Evolutionary conservation across 2,888 invertebrate species (phyloP).

Genomic region (Pammene aurita): DNA sequence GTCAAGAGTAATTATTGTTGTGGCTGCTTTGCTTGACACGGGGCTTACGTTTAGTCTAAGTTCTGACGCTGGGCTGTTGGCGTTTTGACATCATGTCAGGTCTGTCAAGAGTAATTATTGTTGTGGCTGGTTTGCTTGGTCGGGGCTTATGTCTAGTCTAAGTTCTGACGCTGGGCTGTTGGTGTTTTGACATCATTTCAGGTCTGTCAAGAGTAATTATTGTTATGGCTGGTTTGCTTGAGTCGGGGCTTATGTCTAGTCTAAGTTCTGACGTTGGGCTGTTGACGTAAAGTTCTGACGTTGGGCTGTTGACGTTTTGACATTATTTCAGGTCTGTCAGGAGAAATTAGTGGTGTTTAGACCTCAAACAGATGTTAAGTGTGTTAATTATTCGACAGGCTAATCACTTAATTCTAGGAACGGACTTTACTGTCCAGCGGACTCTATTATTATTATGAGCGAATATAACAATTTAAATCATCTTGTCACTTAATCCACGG

Average conservation of each 20-base stretch:
- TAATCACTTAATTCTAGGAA: too few relatives aligned
- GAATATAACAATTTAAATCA: too few relatives aligned
- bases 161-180: constrained; percentile 16
- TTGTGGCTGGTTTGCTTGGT: constrained; percentile 7
- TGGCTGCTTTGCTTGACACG: too few relatives aligned
- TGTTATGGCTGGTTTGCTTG: constrained; percentile 1
- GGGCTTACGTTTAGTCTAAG: too few relatives aligned
- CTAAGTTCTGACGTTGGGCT: constrained; percentile 14
- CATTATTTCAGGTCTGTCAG: constrained; percentile 12
- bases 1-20: constrained; percentile 12
- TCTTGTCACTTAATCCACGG: too few relatives aligned
- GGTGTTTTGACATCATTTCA: constrained; percentile 20
- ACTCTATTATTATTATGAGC: too few relatives aligned
- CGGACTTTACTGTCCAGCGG: too few relatives aligned
- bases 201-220: constrained; percentile 16
- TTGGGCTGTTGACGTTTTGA: constrained; percentile 20
- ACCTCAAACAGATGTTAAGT: neutral
- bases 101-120: too few relatives aligned
- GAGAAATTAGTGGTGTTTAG: constrained; percentile 12
- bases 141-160: neutral
- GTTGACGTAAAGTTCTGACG: too few relatives aligned
- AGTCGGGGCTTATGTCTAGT: neutral
- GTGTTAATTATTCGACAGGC: too few relatives aligned
- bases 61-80: too few relatives aligned
- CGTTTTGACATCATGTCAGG: too few relatives aligned